Conservation (phyloP, 53 echinoderm and acorn worm species). For the Temnopleurus reevesii region DNA sequence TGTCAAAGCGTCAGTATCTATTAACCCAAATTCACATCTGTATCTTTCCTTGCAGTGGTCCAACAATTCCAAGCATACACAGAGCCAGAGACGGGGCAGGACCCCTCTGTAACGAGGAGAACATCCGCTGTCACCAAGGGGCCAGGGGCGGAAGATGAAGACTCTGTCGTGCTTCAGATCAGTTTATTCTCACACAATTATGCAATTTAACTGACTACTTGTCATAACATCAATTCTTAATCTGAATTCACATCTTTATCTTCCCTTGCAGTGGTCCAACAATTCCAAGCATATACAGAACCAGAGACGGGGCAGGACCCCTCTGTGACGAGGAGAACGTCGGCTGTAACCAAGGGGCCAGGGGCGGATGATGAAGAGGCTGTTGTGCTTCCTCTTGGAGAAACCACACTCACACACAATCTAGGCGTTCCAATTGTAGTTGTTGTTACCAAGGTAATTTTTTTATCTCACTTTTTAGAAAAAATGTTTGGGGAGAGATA, state of each 20-base stretch:
- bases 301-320: conserved; percentile 83
- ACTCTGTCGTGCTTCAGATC: conserved; percentile 71
- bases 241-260: neutral
- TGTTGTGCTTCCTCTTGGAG: conserved; percentile 91
- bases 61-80: conserved; percentile 73
- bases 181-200: too few species aligned
- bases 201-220: too few species aligned
- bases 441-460: conserved; percentile 92
- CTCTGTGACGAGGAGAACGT: conserved; percentile 69
- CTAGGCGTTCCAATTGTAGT: conserved; percentile 94
- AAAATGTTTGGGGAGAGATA: too few species aligned
- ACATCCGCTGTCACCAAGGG: conserved; percentile 56
- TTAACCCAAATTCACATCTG: neutral
- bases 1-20: neutral
- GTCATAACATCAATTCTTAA: neutral
- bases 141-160: conserved; percentile 75
- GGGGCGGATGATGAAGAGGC: conserved; percentile 84
- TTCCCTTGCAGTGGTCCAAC: conserved; percentile 67
- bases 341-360: conserved; percentile 46
- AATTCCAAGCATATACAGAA: conserved; percentile 82
- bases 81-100: conserved; percentile 79
- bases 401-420: conserved; percentile 98
- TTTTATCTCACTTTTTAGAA: too few species aligned
- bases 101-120: conserved; percentile 60
- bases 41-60: conserved; percentile 48